Evolutionary conservation across 2,888 invertebrate species (phyloP), one percentile per base, ranked within the genome.

Genomic region (Diadromus collaris): DNA sequence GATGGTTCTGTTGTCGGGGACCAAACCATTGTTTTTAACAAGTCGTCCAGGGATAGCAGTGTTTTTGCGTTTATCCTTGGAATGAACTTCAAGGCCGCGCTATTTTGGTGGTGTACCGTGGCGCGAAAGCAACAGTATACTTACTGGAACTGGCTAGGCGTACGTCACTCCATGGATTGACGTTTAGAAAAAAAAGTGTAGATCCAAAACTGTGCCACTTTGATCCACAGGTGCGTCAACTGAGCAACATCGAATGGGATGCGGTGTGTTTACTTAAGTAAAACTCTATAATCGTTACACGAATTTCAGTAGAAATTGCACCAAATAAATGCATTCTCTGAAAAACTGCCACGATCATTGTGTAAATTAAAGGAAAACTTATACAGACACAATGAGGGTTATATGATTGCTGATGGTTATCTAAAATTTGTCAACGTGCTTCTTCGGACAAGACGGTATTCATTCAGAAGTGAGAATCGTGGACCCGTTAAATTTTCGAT

Each of bases 1-100:
- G 70, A 67, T 19, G 41, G 61, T 34, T n/a, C 29, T 60, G 54
- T 76, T 54, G 61, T 16, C 46, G 65, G 81, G 79, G 79, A 78
- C 76, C 79, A 78, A 65, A 69, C 54, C 7, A 61, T 24, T n/a
- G 0, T 56, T 56, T 29, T 56, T 32, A 27, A 41, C 10, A 38
- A 34, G 16, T 27, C 41, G 46, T 16, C 48, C 44, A 16, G 46
- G 41, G 27, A 56, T 60, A 67, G 16, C n/a, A 63, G 61, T 68
- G 61, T 56, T 41, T 41, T 58, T 38, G 41, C 41, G 46, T 41
- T 41, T 48, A 41, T 58, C 29, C 48, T 29, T 46, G 21, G 61
- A 38, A 38, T 1, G 34, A 71, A 70, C 16, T 19, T 54, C 63
- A 54, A 46, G 32, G 46, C 32, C 48, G 56, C 41, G 54, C 60